Evolutionary conservation across 2,888 invertebrate species (phyloP), one percentile per base, ranked within the genome.

Genomic region (Deroplatys truncata): DNA sequence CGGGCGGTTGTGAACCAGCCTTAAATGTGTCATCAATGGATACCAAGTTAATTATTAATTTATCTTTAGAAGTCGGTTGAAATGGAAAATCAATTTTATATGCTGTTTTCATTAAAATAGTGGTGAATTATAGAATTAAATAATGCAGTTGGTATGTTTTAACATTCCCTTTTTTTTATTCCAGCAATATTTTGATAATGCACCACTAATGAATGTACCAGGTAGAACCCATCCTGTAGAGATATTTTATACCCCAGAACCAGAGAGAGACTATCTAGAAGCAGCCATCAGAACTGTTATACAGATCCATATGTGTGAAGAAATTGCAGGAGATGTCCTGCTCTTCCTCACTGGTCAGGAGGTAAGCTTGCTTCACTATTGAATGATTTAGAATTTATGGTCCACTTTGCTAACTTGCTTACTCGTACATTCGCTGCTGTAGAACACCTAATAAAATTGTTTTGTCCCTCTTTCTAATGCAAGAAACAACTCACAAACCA

Each of bases 221-320:
- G 99, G 98, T 29, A 95, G 98, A 92, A 98, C 98, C 0, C 98
- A 98, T 94, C 98, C 98, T 1, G 98, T 98, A 0, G 98, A 98
- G 93, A 99, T 99, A 91, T 99, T 99, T 94, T 99, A 99, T 94
- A 99, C 99, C 0, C 99, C 99, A 0, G 99, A 99, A 92, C 99
- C 99, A 0, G 99, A 99, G 93, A 94, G 98, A 28, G 99, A 99
- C 93, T 99, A 99, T 93, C 93, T 99, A 90, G 99, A 99, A 94
- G 99, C 99, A 0, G 99, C 99, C 0, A 99, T 99, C 91, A 95
- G 99, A 90, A 99, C 99, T 0, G 99, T 99, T 0, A 96, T 98
- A 90, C 98, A 98, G 93, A 99, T 99, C 89, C 99, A 99, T 93
- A 97, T 99, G 95, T 98, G 98, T 92, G 98, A 98, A 92, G 98